Evolutionary conservation across 2,797 vertebrate species (phyloP).

Genomic region (Epinephelus malabaricus): DNA sequence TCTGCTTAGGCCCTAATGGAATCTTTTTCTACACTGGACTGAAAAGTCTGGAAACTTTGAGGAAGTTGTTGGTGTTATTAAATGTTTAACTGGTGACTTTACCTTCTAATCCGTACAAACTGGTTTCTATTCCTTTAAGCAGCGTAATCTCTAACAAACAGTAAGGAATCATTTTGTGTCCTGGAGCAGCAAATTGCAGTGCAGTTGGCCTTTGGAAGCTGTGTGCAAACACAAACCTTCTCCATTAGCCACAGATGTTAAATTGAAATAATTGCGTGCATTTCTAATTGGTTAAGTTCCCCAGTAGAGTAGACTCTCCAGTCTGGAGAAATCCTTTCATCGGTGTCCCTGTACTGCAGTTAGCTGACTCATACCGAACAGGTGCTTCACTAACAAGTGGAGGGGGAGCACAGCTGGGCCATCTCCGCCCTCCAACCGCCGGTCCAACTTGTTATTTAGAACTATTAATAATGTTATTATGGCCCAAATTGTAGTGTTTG

Average conservation of each 20-base stretch:
- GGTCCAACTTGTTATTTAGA: constrained; percentile 37
- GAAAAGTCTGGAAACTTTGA: too few species aligned
- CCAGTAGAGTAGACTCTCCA: neutral
- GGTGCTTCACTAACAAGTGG: constrained; percentile 50
- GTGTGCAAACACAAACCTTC: neutral
- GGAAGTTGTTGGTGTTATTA: neutral
- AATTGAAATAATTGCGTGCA: constrained; percentile 8
- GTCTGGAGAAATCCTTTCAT: constrained; percentile 50
- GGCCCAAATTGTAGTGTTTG: constrained; percentile 49
- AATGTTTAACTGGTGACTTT: neutral
- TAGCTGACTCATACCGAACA: constrained; percentile 57
- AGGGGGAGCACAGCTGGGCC: constrained; percentile 62
- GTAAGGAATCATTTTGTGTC: constrained; percentile 3
- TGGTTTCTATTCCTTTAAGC: neutral
- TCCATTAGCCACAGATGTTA: constrained; percentile 23
- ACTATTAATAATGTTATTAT: constrained; percentile 56
- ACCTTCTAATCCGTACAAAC: neutral
- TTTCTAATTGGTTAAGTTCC: constrained; percentile 8
- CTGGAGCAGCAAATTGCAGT: neutral
- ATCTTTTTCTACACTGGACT: too few species aligned
- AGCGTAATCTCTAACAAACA: neutral
- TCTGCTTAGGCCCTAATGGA: neutral
- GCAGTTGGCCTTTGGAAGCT: neutral
- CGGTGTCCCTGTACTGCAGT: constrained; percentile 15
- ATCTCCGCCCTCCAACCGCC: neutral